These are phyloP conservation scores for Megastigmus dorsalis DNA, from an alignment of 2,888 invertebrate species.

Conservation along the genomic window DNA sequence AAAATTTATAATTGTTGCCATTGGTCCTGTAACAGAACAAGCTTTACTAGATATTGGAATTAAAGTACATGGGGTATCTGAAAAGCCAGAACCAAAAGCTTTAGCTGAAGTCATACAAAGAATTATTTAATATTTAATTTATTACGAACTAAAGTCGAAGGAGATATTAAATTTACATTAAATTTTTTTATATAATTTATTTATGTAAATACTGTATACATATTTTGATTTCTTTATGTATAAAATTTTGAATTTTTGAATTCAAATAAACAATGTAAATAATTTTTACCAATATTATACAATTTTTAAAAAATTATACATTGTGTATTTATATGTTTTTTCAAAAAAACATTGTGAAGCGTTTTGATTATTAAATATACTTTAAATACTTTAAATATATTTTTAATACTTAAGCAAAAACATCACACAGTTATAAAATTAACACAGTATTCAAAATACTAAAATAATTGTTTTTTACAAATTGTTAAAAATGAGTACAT, in stretches of 20 bases:
- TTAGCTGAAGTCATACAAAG: conserved; percentile 62
- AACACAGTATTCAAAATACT: conserved; percentile 11
- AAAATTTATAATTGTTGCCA: conserved; percentile 65
- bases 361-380: conserved; percentile 31
- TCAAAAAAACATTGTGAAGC: conserved; percentile 37
- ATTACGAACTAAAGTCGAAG: not conserved
- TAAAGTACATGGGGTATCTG: conserved; percentile 62
- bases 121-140: conserved; percentile 39
- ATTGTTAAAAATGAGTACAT: conserved; percentile 12
- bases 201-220: conserved; percentile 37
- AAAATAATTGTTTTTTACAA: conserved; percentile 10
- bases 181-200: conserved; percentile 20
- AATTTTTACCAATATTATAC: conserved; percentile 2
- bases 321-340: conserved; percentile 6
- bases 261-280: conserved; percentile 8
- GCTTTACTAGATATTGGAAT: conserved; percentile 63
- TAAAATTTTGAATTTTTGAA: conserved; percentile 7
- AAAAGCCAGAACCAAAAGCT: conserved; percentile 67
- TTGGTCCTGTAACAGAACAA: conserved; percentile 69
- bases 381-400: conserved; percentile 24
- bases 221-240: conserved; percentile 30
- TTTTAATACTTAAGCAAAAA: conserved; percentile 20
- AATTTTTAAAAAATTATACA: conserved; percentile 21
- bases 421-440: conserved; percentile 9
- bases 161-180: conserved; percentile 2